phyloP scores from a whole-genome alignment of 2,797 vertebrate genomes.

The Eulemur rubriventer region DNA sequence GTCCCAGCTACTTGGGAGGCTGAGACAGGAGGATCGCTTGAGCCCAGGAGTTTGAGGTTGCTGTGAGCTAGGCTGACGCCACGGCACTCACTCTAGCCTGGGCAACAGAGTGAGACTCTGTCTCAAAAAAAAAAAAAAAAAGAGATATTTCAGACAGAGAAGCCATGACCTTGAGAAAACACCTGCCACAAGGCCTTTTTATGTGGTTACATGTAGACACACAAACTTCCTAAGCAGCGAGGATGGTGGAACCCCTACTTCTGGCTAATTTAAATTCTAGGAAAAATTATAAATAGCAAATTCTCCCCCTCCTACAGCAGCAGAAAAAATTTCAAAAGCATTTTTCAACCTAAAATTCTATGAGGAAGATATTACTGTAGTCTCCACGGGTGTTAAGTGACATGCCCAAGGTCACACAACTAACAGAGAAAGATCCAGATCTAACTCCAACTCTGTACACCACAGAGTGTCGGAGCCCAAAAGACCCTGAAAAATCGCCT shows the following conservation, averaged over 20 bases:
- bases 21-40: too few relatives aligned
- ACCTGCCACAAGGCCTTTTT: neutral
- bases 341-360: neutral
- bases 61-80: too few relatives aligned
- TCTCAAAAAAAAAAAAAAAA: too few relatives aligned
- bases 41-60: too few relatives aligned
- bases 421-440: neutral
- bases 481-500: neutral
- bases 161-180: neutral
- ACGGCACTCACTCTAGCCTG: too few relatives aligned
- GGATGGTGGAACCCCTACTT: neutral
- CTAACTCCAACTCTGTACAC: neutral
- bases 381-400: neutral
- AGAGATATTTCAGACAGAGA: neutral
- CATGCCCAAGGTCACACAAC: conserved; percentile 26
- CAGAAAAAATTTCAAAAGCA: neutral
- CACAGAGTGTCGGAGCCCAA: neutral
- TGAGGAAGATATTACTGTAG: neutral
- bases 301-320: neutral
- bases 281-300: neutral
- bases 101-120: too few relatives aligned
- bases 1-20: too few relatives aligned
- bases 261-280: conserved; percentile 1
- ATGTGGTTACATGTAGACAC: neutral
- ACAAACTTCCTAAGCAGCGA: neutral